These are phyloP conservation scores for Uloborus plumipes DNA, from an alignment of 2,888 invertebrate species.

Conservation along the genomic window DNA sequence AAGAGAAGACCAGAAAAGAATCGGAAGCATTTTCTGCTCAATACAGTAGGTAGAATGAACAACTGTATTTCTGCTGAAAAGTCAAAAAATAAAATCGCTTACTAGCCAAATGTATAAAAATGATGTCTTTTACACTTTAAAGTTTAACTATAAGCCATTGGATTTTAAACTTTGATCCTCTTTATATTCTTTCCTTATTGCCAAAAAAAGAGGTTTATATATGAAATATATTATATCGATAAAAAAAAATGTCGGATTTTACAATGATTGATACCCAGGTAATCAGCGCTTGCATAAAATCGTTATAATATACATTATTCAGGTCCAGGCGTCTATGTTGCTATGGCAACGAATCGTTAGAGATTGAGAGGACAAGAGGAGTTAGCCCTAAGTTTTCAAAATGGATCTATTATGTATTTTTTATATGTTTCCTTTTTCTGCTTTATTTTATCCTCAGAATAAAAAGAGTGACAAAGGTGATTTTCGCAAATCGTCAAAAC, in stretches of 20 bases:
- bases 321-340: conserved; percentile 50
- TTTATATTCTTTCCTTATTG: conserved; percentile 45
- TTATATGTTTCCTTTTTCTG: conserved; percentile 31
- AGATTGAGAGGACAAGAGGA: conserved; percentile 57
- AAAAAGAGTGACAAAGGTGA: conserved; percentile 39
- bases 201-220: conserved; percentile 37
- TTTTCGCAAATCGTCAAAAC: conserved; percentile 45
- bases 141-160: conserved; percentile 36
- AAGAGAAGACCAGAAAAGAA: no score
- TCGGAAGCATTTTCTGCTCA: no score
- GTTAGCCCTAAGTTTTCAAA: conserved; percentile 52
- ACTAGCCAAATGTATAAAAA: background rate
- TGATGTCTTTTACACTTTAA: background rate
- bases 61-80: background rate
- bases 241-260: conserved; percentile 56
- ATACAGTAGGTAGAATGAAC: no score
- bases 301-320: conserved; percentile 61
- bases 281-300: conserved; percentile 59
- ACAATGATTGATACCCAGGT: conserved; percentile 57
- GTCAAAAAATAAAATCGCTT: background rate
- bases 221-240: conserved; percentile 40
- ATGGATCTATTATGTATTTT: conserved; percentile 57
- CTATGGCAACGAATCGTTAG: conserved; percentile 52
- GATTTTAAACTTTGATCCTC: conserved; percentile 29
- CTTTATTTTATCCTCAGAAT: conserved; percentile 28